These are phyloP conservation scores for Diuraphis noxia DNA, from an alignment of 1,140 invertebrate species.

Conservation along the genomic window DNA sequence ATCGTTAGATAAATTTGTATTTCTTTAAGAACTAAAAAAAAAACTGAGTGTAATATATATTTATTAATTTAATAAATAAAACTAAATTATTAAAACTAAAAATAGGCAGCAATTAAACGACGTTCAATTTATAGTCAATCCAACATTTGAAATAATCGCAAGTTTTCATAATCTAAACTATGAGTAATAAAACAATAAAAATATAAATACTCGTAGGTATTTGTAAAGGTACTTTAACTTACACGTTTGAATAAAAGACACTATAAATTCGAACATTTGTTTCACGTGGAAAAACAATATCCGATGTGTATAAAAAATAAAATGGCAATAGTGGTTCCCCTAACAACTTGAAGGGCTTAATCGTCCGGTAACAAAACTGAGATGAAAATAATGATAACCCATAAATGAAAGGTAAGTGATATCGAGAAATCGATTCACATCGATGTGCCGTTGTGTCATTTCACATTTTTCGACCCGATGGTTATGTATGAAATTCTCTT, in stretches of 20 bases:
- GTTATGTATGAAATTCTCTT: conserved; percentile 18
- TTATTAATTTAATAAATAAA: too few relatives aligned
- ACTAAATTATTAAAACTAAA: too few relatives aligned
- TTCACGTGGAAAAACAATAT: conserved; percentile 39
- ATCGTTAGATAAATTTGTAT: too few relatives aligned
- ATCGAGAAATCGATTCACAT: conserved; percentile 25
- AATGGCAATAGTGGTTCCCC: neutral
- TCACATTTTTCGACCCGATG: neutral
- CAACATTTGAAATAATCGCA: too few relatives aligned
- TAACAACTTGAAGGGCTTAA: conserved; percentile 23
- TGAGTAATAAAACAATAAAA: neutral
- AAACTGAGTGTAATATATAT: too few relatives aligned
- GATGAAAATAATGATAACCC: conserved; percentile 36
- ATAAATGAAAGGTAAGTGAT: conserved; percentile 16
- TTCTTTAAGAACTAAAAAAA: too few relatives aligned
- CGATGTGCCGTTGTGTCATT: neutral
- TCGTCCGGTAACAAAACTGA: conserved; percentile 38
- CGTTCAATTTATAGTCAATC: too few relatives aligned
- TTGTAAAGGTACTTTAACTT: neutral
- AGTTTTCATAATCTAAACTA: too few relatives aligned
- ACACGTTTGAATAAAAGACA: neutral
- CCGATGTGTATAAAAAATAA: conserved; percentile 15
- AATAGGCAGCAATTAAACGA: too few relatives aligned
- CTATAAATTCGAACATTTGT: conserved; percentile 26
- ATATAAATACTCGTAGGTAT: neutral